A percentile compares a stretch with the other conserved stretches of the same genome.
Evolutionary conservation across 2,113 vertebrate species (phyloP).

Genomic region (Siphamia tubifer): DNA sequence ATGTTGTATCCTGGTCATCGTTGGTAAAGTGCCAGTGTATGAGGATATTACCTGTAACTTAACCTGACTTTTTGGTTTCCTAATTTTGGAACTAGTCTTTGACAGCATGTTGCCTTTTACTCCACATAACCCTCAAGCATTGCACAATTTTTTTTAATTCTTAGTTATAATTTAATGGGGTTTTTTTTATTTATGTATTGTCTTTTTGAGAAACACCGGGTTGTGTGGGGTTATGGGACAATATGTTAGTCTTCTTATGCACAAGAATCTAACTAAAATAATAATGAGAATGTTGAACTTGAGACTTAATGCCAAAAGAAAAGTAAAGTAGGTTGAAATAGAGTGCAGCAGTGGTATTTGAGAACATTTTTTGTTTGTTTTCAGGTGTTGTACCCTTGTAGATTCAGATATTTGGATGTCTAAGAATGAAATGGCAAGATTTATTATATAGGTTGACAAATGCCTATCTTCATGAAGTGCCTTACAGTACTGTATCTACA

Average conservation of each 20-base stretch:
- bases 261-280: constrained; percentile 72
- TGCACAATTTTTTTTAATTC: constrained; percentile 76
- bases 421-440: constrained; percentile 52
- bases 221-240: constrained; percentile 73
- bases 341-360: constrained; percentile 60
- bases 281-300: constrained; percentile 74
- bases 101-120: constrained; percentile 78
- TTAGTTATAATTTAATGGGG: too few species aligned
- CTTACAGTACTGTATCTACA: constrained; percentile 88
- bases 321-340: constrained; percentile 55
- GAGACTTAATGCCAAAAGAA: constrained; percentile 81
- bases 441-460: constrained; percentile 70
- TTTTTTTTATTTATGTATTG: constrained; percentile 35
- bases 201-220: constrained; percentile 70
- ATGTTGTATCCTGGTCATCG: constrained; percentile 38
- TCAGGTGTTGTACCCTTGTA: constrained; percentile 64
- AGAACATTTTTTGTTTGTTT: constrained; percentile 28
- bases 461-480: constrained; percentile 86
- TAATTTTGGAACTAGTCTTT: constrained; percentile 48
- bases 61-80: constrained; percentile 39
- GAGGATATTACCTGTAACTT: constrained; percentile 46
- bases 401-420: constrained; percentile 68
- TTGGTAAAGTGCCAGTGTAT: constrained; percentile 43
- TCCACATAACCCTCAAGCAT: constrained; percentile 77
- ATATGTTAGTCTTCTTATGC: constrained; percentile 75